phyloP scores from a whole-genome alignment of 2,797 vertebrate species.

The Acanthurus lineatus region DNA sequence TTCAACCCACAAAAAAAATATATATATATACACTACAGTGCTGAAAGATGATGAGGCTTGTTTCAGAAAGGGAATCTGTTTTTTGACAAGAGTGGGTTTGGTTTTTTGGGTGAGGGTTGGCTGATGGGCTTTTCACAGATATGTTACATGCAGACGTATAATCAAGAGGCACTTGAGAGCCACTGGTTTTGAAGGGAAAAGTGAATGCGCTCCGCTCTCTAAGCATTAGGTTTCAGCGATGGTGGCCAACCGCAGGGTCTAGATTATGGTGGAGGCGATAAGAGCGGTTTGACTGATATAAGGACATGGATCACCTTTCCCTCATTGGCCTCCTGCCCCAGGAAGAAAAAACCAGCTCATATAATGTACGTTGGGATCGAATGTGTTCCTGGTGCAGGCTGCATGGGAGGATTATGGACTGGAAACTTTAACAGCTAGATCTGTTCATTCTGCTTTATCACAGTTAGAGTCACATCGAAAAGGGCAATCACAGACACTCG shows the following conservation, averaged over 20 bases:
- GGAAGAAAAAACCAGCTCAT: slow-evolving; percentile 40
- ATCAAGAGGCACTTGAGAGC: slow-evolving; percentile 74
- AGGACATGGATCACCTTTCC: slow-evolving; percentile 63
- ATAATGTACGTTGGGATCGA: slow-evolving; percentile 36
- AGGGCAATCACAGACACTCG: neutral
- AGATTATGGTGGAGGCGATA: slow-evolving; percentile 77
- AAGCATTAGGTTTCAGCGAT: slow-evolving; percentile 69
- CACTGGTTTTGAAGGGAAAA: slow-evolving; percentile 68
- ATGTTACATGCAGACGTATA: slow-evolving; percentile 73
- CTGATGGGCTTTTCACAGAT: slow-evolving; percentile 59
- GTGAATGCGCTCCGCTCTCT: slow-evolving; percentile 59
- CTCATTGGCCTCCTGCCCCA: neutral
- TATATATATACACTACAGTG: slow-evolving; percentile 13
- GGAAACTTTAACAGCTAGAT: slow-evolving; percentile 6
- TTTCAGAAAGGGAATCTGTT: slow-evolving; percentile 64
- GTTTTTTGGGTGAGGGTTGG: slow-evolving; percentile 38
- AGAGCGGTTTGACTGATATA: slow-evolving; percentile 73
- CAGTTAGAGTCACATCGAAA: neutral
- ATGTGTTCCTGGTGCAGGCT: slow-evolving; percentile 33
- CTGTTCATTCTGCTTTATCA: neutral
- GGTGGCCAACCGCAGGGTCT: slow-evolving; percentile 61
- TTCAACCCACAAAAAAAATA: neutral
- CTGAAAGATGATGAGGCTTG: slow-evolving; percentile 65
- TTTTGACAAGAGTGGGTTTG: slow-evolving; percentile 50
- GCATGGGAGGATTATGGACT: slow-evolving; percentile 8